A percentile compares a stretch with the other conserved stretches of the same genome.
phyloP scores from a whole-genome alignment of 2,113 vertebrate species.

The Poeciliopsis occidentalis region DNA sequence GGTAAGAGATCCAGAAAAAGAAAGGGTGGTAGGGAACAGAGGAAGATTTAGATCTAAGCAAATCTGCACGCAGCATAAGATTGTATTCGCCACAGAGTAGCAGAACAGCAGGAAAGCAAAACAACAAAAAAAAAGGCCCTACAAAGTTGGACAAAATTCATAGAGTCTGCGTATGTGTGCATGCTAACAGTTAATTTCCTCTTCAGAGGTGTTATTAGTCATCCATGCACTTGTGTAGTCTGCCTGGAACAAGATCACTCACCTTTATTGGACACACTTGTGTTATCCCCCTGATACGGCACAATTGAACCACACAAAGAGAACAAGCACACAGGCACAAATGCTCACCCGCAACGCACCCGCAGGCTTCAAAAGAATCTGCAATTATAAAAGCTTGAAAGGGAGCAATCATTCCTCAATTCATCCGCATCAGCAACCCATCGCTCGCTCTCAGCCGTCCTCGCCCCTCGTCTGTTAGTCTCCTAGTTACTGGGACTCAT shows the following conservation, averaged over 20 bases:
- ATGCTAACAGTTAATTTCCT: slow-evolving; percentile 30
- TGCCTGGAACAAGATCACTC: slow-evolving; percentile 51
- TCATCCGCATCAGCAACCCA: slow-evolving; percentile 45
- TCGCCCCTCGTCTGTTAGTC: slow-evolving; percentile 19
- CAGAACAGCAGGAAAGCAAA: slow-evolving; percentile 27
- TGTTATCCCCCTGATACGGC: slow-evolving; percentile 30
- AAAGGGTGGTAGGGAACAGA: slow-evolving; percentile 37
- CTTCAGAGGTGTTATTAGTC: slow-evolving; percentile 43
- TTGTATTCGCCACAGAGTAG: slow-evolving; percentile 59
- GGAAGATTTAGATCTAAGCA: slow-evolving; percentile 44
- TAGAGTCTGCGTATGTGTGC: slow-evolving; percentile 11
- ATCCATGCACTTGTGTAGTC: slow-evolving; percentile 29
- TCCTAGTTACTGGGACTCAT: slow-evolving; percentile 35
- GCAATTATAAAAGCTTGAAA: slow-evolving; percentile 53
- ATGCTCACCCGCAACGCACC: slow-evolving; percentile 13
- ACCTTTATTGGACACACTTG: slow-evolving; percentile 49
- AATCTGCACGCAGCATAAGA: slow-evolving; percentile 38
- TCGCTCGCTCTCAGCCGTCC: slow-evolving; percentile 7
- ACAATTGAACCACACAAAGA: slow-evolving; percentile 29
- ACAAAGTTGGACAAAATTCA: slow-evolving; percentile 36
- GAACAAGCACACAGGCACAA: slow-evolving; percentile 21
- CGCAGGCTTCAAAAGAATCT: slow-evolving; percentile 36
- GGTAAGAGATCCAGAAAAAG: slow-evolving; percentile 41
- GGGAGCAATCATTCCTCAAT: slow-evolving; percentile 58
- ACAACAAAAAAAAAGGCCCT: slow-evolving; percentile 32